A percentile compares a stretch with the other conserved stretches of the same genome.
phyloP scores from a whole-genome alignment of 2,113 vertebrate species.

The Erythrolamprus reginae region DNA sequence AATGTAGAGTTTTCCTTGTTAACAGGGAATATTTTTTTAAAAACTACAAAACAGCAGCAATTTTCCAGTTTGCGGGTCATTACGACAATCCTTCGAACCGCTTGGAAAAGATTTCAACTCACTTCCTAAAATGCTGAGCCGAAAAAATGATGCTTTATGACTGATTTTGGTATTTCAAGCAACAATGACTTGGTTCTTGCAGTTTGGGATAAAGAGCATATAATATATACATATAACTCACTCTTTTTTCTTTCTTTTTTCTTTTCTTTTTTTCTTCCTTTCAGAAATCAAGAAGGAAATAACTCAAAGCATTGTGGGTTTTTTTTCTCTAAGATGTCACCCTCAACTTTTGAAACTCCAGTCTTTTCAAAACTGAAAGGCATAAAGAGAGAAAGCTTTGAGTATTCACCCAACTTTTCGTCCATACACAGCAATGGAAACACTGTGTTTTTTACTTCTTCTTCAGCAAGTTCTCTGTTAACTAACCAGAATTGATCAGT shows the following conservation, averaged over 20 bases:
- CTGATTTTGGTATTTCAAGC: constrained; percentile 47
- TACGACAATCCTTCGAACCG: constrained; percentile 36
- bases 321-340: background rate
- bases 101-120: constrained; percentile 61
- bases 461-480: background rate
- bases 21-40: constrained; percentile 25
- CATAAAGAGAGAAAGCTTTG: background rate
- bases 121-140: constrained; percentile 58
- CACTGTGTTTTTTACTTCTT: background rate
- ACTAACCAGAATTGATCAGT: background rate
- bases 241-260: background rate
- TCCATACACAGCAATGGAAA: background rate
- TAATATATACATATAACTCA: constrained; percentile 15
- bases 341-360: background rate
- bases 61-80: constrained; percentile 44
- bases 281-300: constrained; percentile 35
- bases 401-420: background rate
- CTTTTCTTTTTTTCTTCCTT: background rate
- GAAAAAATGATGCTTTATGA: constrained; percentile 43
- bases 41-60: constrained; percentile 60
- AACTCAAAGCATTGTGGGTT: background rate
- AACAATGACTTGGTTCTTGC: constrained; percentile 45
- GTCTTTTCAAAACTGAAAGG: constrained; percentile 5
- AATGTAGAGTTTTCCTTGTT: constrained; percentile 52
- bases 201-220: constrained; percentile 50